Conservation (phyloP, 2,113 vertebrate genomes). For the Atractosteus spatula region DNA sequence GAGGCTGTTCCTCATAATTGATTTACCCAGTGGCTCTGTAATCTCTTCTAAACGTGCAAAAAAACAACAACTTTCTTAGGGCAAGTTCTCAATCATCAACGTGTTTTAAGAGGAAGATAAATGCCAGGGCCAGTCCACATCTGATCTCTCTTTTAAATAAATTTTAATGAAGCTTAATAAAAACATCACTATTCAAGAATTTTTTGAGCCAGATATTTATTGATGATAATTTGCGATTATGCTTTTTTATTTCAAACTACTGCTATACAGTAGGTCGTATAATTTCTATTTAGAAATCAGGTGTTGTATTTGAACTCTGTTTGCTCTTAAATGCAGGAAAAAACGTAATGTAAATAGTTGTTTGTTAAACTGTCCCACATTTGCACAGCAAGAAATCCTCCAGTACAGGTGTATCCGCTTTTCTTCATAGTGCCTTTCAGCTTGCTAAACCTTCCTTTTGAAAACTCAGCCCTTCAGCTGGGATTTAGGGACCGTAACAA, state of each 20-base stretch:
- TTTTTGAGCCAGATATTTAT: constrained; percentile 31
- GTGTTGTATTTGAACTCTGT: too few relatives aligned
- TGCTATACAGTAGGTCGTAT: too few relatives aligned
- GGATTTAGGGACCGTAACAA: constrained; percentile 19
- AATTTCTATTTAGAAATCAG: too few relatives aligned
- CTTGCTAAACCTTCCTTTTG: constrained; percentile 19
- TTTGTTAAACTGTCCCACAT: constrained; percentile 20
- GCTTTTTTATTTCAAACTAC: constrained; percentile 35
- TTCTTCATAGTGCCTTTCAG: constrained; percentile 10
- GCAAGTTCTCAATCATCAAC: constrained; percentile 36
- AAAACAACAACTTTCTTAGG: constrained; percentile 20
- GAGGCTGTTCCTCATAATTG: constrained; percentile 42
- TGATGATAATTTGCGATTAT: constrained; percentile 45
- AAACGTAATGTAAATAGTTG: too few relatives aligned
- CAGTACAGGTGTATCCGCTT: constrained; percentile 13
- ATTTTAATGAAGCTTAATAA: constrained; percentile 41
- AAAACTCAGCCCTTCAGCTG: background rate
- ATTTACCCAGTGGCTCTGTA: constrained; percentile 45
- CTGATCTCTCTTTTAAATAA: constrained; percentile 39
- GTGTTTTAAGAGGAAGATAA: constrained; percentile 47
- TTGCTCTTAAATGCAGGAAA: too few relatives aligned
- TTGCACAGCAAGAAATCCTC: constrained; percentile 17
- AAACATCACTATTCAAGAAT: constrained; percentile 38
- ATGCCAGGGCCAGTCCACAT: constrained; percentile 50
- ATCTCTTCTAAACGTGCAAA: constrained; percentile 34